phyloP scores from a whole-genome alignment of 1,140 invertebrate species.

The Phthorimaea operculella region DNA sequence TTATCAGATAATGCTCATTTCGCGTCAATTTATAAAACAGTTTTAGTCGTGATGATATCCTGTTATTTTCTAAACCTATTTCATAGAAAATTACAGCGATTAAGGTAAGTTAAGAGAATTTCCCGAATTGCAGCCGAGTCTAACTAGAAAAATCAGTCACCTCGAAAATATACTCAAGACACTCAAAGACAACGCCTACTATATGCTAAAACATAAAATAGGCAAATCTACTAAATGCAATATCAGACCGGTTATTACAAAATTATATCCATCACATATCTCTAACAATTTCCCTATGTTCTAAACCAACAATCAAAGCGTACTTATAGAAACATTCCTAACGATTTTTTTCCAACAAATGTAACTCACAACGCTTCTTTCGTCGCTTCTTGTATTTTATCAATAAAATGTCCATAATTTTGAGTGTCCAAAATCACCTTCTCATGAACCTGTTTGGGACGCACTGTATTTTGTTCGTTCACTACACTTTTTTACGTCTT shows the following conservation, averaged over 20 bases:
- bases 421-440: conserved; percentile 53
- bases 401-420: conserved; percentile 44
- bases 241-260: conserved; percentile 12
- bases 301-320: conserved; percentile 49
- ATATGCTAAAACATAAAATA: neutral
- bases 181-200: neutral
- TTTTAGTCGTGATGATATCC: no score
- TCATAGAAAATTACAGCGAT: no score
- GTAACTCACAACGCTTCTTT: conserved; percentile 48
- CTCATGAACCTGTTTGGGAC: conserved; percentile 50
- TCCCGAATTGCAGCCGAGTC: no score
- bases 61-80: no score
- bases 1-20: no score
- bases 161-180: neutral
- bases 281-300: conserved; percentile 50
- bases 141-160: no score
- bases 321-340: conserved; percentile 47
- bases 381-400: conserved; percentile 33
- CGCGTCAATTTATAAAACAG: no score
- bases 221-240: neutral
- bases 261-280: conserved; percentile 28
- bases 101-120: no score
- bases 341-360: conserved; percentile 48
- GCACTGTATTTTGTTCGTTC: conserved; percentile 26
- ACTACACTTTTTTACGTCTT: conserved; percentile 28